Evolutionary conservation across 1,140 invertebrate genomes (phyloP), one percentile per base, ranked within the genome.

Genomic region (Lordiphosa collinella): DNA sequence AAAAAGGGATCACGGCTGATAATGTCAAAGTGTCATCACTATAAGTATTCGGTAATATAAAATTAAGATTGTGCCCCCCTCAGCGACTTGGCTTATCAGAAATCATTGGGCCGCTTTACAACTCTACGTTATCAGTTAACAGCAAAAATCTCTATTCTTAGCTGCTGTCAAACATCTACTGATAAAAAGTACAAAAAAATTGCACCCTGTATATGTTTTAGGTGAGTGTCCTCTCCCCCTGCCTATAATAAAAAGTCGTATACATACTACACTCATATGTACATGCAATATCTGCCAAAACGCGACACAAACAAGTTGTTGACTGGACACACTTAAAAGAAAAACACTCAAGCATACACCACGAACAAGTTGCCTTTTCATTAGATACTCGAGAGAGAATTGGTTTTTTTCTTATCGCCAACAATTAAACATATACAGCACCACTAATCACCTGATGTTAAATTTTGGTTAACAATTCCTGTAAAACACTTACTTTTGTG

Each of bases 401-500:
- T 22, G 18, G 2, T 18, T 18, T 18, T 4, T 18, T 18, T 3
- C 18, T 18, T 18, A 18, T 18, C 18, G 18, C 18, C 18, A 18
- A 18, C 18, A 18, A 18, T 18, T 18, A 18, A 18, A 18, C 18
- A 18, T 18, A 18, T 18, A 4, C 4, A 25, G 5, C 5, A 7
- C n/a, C n/a, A 25, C 1, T 1, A 5, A 25, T 8, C 7, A 29
- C 25, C 25, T 29, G 25, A 29, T 29, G 0, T 8, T 7, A 29
- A 29, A 29, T 29, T 8, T 29, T 29, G 25, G 7, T 29, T 29
- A 5, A 8, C 7, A 29, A 8, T 0, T 2, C 25, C 8, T 41
- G 29, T 44, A 29, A 29, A 25, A 31, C 34, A 82, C 71, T 73
- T 53, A 88, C 87, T 65, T 88, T 80, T 35, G 87, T 89, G 32